These are phyloP conservation scores for Argopecten irradians DNA, from an alignment of 1,140 invertebrate species.

Conservation along the genomic window DNA sequence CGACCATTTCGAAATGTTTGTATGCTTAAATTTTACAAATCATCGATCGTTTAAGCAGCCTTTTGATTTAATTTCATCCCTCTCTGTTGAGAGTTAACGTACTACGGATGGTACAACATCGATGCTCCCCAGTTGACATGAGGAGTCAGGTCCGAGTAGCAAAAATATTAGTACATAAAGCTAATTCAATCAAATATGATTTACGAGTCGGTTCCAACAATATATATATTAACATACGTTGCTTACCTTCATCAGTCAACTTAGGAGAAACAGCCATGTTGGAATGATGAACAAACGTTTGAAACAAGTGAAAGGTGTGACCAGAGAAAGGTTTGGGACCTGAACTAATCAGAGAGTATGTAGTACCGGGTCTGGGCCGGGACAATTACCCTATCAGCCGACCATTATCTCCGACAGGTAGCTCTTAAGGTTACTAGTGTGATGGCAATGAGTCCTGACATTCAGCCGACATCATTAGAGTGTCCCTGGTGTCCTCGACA, in stretches of 20 bases:
- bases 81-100: too few species aligned
- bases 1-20: too few species aligned
- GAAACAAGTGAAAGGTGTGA: neutral
- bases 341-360: neutral
- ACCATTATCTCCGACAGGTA: neutral
- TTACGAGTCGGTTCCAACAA: too few species aligned
- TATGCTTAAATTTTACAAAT: too few species aligned
- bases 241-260: conserved; percentile 7
- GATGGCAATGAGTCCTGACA: neutral
- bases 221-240: too few species aligned
- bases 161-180: too few species aligned
- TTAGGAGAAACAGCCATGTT: neutral
- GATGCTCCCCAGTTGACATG: too few species aligned
- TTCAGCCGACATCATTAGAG: neutral
- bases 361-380: neutral
- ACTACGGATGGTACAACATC: too few species aligned
- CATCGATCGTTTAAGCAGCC: too few species aligned
- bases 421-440: neutral
- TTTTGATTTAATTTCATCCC: too few species aligned
- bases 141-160: too few species aligned
- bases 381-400: neutral
- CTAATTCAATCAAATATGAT: too few species aligned
- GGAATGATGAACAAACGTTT: neutral
- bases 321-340: neutral
- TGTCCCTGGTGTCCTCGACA: neutral